Evolutionary conservation across 2,113 vertebrate species (phyloP), one percentile per base, ranked within the genome.

Genomic region (Garra rufa): DNA sequence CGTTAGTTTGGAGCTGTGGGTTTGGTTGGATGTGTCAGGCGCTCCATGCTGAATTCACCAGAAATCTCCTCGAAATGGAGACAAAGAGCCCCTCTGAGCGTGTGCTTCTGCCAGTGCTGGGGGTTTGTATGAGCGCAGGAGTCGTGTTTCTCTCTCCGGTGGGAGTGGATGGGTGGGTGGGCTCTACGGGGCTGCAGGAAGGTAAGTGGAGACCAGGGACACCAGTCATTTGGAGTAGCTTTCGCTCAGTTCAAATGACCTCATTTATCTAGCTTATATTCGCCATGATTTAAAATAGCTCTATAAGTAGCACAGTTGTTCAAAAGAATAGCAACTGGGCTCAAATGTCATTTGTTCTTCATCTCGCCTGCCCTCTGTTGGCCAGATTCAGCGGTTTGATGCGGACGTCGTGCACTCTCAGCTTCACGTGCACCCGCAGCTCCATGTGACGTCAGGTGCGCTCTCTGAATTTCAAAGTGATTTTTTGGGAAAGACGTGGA

Each of bases 61-160:
- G 44, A 38, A 65, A 63, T 13, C 41, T 21, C 15, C 43, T 44
- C 24, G 77, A 80, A 78, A 48, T 48, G 59, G 24, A 80, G 59
- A 80, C 77, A 80, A 80, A 80, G 77, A 80, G 77, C 24, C 77
- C 57, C 59, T 63, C 77, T 46, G 8, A 38, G n/a, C 38, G 34
- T 63, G 34, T 15, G 55, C 17, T 63, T 17, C 44, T n/a, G 52
- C 21, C 75, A 13, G 75, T 6, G 75, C 75, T 77, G 75, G 50
- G 75, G 75, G 76, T 78, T 15, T 43, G 52, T 19, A 15, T 24
- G 73, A 26, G 59, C 15, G 43, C 77, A 65, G 77, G 77, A 80
- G 77, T 80, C 77, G 77, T 65, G 77, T 80, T 80, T 80, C 77
- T 80, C 38, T 17, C 41, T 67, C 59, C 26, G 1, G 59, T 80